Base-by-base conservation (phyloP, 2,888 invertebrate species). In the Pomacea canaliculata region DNA sequence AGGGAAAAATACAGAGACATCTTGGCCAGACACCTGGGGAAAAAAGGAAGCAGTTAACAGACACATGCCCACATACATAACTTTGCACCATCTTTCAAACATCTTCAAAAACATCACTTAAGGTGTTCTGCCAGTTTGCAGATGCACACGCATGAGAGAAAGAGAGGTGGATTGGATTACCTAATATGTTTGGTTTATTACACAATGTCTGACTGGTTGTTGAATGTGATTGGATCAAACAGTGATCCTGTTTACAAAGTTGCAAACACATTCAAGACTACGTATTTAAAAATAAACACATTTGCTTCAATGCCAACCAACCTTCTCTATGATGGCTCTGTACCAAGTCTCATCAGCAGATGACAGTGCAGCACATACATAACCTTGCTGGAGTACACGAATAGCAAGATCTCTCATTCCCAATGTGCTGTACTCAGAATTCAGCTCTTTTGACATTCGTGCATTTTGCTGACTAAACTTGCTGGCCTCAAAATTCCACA, bases 341-440 rank as follows among this genome's bases (percentile, higher is more conserved):
- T 88, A 87, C 87, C 87, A 88, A 8, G 82, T 76, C 7, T 82
- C 79, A 79, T 88, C 87, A 19, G 83, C 85, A 7, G 83, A 78
- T 73, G 82, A 86, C 63, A 83, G 81, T 12, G 87, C 87, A 56
- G 85, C 84, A 82, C 88, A 89, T 16, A 85, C 81, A 70, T 76
- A 80, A n/a, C 86, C 86, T 27, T 82, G 81, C 23, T 68, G 75
- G 7, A 84, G 19, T 18, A 62, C 59, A 46, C 59, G 67, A 51
- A 76, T 1, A 13, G 59, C 37, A 19, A 56, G 18, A 9, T 71
- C 71, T 7, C 48, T 46, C 13, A 69, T 68, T 12, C 69, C 74
- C 68, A 73, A 51, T 18, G 48, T 46, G 68, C 18, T 62, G 69
- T 74, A 74, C 10, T n/a, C 48, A 0, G 70, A 37, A 0, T 70